Evolutionary conservation across 2,113 vertebrate genomes (phyloP).

Genomic region (Dolichotis patagonum): DNA sequence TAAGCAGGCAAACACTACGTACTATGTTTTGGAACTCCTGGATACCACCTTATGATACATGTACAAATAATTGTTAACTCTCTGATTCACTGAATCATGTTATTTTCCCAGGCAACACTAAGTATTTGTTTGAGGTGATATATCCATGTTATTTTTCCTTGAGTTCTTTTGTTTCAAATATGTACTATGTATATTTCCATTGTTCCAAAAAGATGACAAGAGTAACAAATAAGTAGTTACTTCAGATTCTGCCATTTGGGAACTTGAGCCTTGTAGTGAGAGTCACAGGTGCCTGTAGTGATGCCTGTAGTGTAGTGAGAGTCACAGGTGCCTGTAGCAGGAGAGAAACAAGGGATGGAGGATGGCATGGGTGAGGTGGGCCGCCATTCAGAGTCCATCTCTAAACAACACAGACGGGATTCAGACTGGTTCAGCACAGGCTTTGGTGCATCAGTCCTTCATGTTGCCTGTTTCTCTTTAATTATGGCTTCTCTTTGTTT

Average conservation of each 20-base stretch:
- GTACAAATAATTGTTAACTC: slow-evolving; percentile 57
- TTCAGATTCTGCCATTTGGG: neutral
- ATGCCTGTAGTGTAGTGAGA: too few relatives aligned
- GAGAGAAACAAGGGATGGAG: neutral
- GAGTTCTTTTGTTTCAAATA: neutral
- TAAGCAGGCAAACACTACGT: slow-evolving; percentile 75
- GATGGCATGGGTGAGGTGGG: neutral
- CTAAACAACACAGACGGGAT: neutral
- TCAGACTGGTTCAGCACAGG: neutral
- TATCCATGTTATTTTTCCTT: neutral
- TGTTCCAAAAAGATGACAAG: neutral
- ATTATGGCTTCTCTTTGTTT: neutral
- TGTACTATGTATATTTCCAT: neutral
- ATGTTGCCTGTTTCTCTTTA: neutral
- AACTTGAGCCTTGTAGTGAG: neutral
- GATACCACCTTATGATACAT: slow-evolving; percentile 19
- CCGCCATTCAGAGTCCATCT: neutral
- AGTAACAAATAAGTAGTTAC: neutral
- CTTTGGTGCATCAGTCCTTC: neutral
- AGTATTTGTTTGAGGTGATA: neutral
- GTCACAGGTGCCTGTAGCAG: neutral
- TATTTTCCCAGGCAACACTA: slow-evolving; percentile 12
- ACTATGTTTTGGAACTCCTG: neutral
- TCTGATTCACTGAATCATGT: slow-evolving; percentile 51
- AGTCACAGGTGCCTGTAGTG: neutral